Evolutionary conservation across 1,140 invertebrate genomes (phyloP), one percentile per base, ranked within the genome.

Genomic region (Phocides pigmalion): DNA sequence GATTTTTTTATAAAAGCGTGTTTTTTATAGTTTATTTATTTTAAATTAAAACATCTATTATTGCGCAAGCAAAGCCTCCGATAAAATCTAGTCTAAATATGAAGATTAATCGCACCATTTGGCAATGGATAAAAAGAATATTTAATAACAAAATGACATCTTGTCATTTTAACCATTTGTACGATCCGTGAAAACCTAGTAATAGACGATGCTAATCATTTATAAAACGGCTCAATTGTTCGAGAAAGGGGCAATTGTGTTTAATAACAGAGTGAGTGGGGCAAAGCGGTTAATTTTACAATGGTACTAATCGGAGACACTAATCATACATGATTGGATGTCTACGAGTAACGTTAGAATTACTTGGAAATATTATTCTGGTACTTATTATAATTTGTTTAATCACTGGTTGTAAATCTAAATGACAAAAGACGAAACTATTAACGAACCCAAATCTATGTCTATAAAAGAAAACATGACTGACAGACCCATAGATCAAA

Each of bases 201-300:
- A 16, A 14, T 51, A 37, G 46, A 58, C 16, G 49, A 17, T 22
- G 20, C 67, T 46, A 58, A 72, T 63, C 28, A 69, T 70, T 68
- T 20, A 76, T 58, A 35, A 72, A 64, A 76, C 70, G 56, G 42
- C 59, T 61, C 65, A 67, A 72, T 70, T 66, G 64, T 64, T 62
- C 62, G 46, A 70, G 65, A 69, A 67, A 66, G 61, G 62, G 62
- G 62, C 44, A 44, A 77, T 74, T 72, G 68, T 56, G 68, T 63
- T 68, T 76, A 77, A 77, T 74, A 53, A 69, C 59, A 63, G 39
- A 39, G 54, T 22, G 15, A 32, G 28, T 56, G 64, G 54, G 50
- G 35, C 51, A 42, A 42, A 22, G 8, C 51, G 50, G 63, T 72
- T 72, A 74, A 69, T 79, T 64, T 66, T 53, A 42, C 51, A 46